Evolutionary conservation across 2,797 vertebrate genomes (phyloP), one percentile per base, ranked within the genome.

Genomic region (Selene dorsalis): DNA sequence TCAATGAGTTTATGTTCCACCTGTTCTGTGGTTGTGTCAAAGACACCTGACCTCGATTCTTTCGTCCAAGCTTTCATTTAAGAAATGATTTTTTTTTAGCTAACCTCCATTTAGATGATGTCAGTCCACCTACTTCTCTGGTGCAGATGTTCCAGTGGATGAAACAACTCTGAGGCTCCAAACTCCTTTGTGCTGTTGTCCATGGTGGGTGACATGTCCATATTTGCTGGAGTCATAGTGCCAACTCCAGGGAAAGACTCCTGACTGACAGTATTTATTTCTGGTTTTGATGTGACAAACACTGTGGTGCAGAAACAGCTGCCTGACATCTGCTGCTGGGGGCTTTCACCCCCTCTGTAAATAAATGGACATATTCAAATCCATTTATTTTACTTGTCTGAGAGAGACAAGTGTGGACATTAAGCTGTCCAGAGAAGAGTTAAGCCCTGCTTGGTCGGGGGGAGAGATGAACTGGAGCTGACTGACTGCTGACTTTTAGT

Each of bases 331-430:
- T 73, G 48, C 74, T 43, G 66, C 66, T 0, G 6, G 13, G 24
- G 67, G 39, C 60, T 73, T 74, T 68, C 32, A 32, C 30, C 3
- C 60, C 47, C 63, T 59, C 28, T 26, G 12, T 62, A 53, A 71
- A 68, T 41, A 65, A 69, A 66, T 64, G 18, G 62, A 76, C 45
- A 39, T 39, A 58, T 72, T 59, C 69, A 62, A 63, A 66, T 38
- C 55, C 41, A 66, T 73, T 68, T 50, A 63, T 81, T 74, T 75
- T 8, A 59, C 55, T 67, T 83, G 50, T 72, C 77, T 53, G 22
- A 1, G 7, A 28, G 30, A 79, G 59, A 82, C 69, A 71, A 67
- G 30, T 39, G 30, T 39, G 67, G 50, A 73, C 72, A 78, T 71
- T 50, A 76, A 78, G 30, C 56, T 63, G 48, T 83, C 45, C 20